Percentiles rank a stretch among this genome's conserved stretches.
These are phyloP conservation scores for Parauchenoglanis ngamensis DNA, from an alignment of 2,797 vertebrate genomes.

Conservation along the genomic window DNA sequence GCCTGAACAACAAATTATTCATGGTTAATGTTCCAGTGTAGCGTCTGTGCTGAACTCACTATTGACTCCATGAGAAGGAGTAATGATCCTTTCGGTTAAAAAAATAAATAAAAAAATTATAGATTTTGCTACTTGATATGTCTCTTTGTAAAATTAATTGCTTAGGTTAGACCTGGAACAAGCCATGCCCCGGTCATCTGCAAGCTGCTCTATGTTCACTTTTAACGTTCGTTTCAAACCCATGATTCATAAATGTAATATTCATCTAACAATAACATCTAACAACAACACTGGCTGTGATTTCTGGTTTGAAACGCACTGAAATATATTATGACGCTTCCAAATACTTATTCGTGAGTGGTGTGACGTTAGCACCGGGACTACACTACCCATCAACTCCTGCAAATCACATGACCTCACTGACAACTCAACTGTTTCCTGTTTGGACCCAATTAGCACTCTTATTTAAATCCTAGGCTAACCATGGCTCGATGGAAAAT, in stretches of 20 bases:
- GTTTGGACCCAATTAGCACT: too few relatives aligned
- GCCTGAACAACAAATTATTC: not conserved
- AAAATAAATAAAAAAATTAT: not conserved
- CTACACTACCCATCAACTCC: not conserved
- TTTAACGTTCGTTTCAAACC: not conserved
- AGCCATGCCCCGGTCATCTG: not conserved
- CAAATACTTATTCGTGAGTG: not conserved
- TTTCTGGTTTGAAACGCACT: not conserved
- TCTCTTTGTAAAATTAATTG: not conserved
- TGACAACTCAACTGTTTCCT: not conserved
- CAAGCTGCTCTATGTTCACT: not conserved
- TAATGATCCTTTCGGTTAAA: slow-evolving; percentile 6
- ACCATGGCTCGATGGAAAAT: too few relatives aligned
- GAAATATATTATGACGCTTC: not conserved
- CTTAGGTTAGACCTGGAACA: not conserved
- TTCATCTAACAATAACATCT: not conserved
- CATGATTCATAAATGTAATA: not conserved
- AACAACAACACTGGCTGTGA: not conserved
- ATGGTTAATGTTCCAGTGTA: not conserved
- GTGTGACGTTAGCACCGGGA: not conserved
- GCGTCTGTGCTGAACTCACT: not conserved
- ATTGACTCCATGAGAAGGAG: not conserved
- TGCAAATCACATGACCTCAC: not conserved
- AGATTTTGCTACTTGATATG: not conserved
- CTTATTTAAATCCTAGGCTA: not conserved